These are phyloP conservation scores for Carassius gibelio DNA, from an alignment of 2,113 vertebrate genomes.

Conservation along the genomic window DNA sequence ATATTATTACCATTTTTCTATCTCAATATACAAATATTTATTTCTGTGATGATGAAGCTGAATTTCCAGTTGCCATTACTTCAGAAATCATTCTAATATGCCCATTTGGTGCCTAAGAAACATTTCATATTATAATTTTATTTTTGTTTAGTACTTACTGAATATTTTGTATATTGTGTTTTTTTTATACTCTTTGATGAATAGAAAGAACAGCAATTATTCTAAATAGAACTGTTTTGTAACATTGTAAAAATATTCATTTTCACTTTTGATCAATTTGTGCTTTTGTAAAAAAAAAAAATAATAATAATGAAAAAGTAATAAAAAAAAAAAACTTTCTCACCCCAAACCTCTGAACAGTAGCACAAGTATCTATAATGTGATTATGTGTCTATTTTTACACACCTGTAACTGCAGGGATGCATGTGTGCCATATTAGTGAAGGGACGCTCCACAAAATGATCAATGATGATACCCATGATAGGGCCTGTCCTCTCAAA, in stretches of 20 bases:
- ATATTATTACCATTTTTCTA: too few species aligned
- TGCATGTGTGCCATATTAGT: constrained; percentile 89
- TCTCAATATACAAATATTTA: neutral
- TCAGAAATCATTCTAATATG: neutral
- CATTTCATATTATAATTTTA: too few species aligned
- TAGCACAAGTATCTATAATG: neutral
- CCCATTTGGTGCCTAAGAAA: neutral
- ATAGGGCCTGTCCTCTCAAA: constrained; percentile 95
- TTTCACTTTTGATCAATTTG: neutral
- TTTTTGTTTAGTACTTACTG: neutral
- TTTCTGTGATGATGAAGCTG: neutral
- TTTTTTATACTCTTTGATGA: neutral
- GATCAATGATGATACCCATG: constrained; percentile 99
- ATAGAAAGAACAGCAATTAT: neutral
- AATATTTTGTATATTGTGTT: too few species aligned
- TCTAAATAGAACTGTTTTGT: neutral
- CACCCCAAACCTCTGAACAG: neutral
- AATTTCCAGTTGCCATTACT: neutral
- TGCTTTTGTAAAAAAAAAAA: neutral
- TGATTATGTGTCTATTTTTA: neutral
- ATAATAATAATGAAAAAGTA: neutral
- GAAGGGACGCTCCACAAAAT: constrained; percentile 95
- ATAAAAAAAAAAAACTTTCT: too few species aligned
- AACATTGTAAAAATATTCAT: neutral
- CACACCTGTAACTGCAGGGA: constrained; percentile 96